Evolutionary conservation across 2,888 invertebrate species (phyloP).

Genomic region (Xestia sexstrigata): DNA sequence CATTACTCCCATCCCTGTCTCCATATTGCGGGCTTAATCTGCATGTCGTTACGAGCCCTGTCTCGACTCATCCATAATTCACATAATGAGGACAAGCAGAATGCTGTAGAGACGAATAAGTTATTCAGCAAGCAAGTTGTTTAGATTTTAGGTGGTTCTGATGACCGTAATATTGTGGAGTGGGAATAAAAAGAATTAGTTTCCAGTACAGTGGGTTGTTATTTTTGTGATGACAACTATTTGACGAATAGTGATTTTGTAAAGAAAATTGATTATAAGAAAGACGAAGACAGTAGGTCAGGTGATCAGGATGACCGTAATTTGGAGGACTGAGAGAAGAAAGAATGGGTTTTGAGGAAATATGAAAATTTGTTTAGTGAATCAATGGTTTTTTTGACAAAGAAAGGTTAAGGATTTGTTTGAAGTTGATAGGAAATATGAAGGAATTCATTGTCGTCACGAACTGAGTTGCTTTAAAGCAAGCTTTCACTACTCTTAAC

Average conservation of each 20-base stretch:
- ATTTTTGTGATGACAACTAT: background rate
- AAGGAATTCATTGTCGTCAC: no score
- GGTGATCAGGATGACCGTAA: background rate
- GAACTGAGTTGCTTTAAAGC: no score
- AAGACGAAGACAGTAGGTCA: background rate
- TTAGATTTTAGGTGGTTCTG: conserved; percentile 55
- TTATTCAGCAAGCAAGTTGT: conserved; percentile 64
- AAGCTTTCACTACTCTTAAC: no score
- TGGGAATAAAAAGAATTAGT: background rate
- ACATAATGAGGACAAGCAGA: conserved; percentile 83
- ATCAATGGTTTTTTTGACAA: no score
- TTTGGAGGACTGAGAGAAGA: background rate
- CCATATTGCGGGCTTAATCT: conserved; percentile 85
- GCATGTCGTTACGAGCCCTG: conserved; percentile 86
- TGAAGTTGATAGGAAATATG: no score
- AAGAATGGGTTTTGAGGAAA: background rate
- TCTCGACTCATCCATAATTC: conserved; percentile 89
- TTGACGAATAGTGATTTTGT: background rate
- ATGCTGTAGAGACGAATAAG: conserved; percentile 71
- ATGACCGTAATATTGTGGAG: background rate
- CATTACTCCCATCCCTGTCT: conserved; percentile 48
- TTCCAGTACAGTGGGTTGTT: background rate
- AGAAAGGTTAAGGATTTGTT: no score
- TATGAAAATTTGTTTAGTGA: no score
- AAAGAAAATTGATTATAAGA: background rate